These are phyloP conservation scores for Sylvicola fuscatus DNA, from an alignment of 2,888 invertebrate genomes.

Conservation along the genomic window DNA sequence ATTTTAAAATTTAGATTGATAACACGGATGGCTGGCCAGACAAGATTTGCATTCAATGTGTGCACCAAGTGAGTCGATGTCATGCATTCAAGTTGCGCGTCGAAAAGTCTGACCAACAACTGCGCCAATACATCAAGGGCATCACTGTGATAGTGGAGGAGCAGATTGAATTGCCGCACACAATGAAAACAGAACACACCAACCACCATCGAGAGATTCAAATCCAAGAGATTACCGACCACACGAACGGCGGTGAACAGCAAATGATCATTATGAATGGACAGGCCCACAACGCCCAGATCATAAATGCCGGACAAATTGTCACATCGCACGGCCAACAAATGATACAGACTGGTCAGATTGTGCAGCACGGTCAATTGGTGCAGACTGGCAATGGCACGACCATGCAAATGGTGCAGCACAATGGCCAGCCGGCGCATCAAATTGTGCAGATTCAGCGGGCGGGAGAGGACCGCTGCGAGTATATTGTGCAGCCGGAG, in stretches of 20 bases:
- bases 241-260: slow-evolving; percentile 14
- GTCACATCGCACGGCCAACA: slow-evolving; percentile 17
- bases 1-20: slow-evolving; percentile 26
- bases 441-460: slow-evolving; percentile 13
- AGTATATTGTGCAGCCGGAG: slow-evolving; percentile 18
- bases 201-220: slow-evolving; percentile 5
- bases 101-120: slow-evolving; percentile 33
- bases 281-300: slow-evolving; percentile 18
- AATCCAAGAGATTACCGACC: slow-evolving; percentile 5
- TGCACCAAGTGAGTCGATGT: slow-evolving; percentile 40
- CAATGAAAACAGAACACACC: slow-evolving; percentile 5
- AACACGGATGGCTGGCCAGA: slow-evolving; percentile 37
- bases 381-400: slow-evolving; percentile 18
- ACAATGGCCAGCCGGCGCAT: slow-evolving; percentile 16
- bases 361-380: slow-evolving; percentile 10
- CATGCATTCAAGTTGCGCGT: slow-evolving; percentile 39
- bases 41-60: slow-evolving; percentile 39
- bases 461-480: slow-evolving; percentile 11
- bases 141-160: slow-evolving; percentile 22
- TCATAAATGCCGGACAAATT: slow-evolving; percentile 22
- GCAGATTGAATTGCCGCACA: slow-evolving; percentile 7
- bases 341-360: slow-evolving; percentile 14
- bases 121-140: slow-evolving; percentile 28
- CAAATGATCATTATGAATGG: slow-evolving; percentile 21
- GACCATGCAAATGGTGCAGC: slow-evolving; percentile 23